Conservation (phyloP, 2,113 vertebrate genomes). For the Pachypanchax playfairii region DNA sequence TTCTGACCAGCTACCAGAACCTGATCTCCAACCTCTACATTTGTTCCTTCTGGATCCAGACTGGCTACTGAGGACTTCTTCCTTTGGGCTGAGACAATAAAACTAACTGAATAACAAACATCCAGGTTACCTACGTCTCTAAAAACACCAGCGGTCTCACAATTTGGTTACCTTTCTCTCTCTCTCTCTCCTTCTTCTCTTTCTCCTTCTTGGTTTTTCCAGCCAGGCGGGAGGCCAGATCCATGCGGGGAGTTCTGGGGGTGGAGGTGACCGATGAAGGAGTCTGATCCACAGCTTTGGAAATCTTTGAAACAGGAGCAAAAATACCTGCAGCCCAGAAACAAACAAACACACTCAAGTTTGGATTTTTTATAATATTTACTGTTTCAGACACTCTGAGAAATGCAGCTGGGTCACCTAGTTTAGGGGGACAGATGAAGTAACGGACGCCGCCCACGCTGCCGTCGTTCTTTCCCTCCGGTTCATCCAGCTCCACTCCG, state of each 20-base stretch:
- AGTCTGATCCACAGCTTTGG: slow-evolving; percentile 81
- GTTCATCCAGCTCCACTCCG: slow-evolving; percentile 91
- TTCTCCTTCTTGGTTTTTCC: slow-evolving; percentile 88
- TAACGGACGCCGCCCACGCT: slow-evolving; percentile 91
- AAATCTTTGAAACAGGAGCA: slow-evolving; percentile 89
- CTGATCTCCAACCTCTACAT: slow-evolving; percentile 88
- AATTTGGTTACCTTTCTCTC: slow-evolving; percentile 50
- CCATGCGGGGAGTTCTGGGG: slow-evolving; percentile 87
- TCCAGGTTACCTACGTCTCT: not conserved
- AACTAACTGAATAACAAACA: not conserved
- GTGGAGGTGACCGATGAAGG: slow-evolving; percentile 88
- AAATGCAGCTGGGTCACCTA: slow-evolving; percentile 72
- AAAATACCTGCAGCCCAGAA: slow-evolving; percentile 82
- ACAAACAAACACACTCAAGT: not conserved
- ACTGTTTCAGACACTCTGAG: too few species aligned
- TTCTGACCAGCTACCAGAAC: slow-evolving; percentile 92
- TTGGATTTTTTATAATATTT: too few species aligned
- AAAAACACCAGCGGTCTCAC: not conserved
- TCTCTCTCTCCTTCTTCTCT: slow-evolving; percentile 80
- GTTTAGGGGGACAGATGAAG: slow-evolving; percentile 91
- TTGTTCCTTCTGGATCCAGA: slow-evolving; percentile 85
- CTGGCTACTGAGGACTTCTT: slow-evolving; percentile 85
- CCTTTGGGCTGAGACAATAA: slow-evolving; percentile 69
- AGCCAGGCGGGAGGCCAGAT: slow-evolving; percentile 85
- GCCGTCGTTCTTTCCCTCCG: slow-evolving; percentile 91